Percentiles rank a stretch among this genome's conserved stretches.
Conservation (phyloP, 2,797 vertebrate species). For the Malacoraja senta region DNA sequence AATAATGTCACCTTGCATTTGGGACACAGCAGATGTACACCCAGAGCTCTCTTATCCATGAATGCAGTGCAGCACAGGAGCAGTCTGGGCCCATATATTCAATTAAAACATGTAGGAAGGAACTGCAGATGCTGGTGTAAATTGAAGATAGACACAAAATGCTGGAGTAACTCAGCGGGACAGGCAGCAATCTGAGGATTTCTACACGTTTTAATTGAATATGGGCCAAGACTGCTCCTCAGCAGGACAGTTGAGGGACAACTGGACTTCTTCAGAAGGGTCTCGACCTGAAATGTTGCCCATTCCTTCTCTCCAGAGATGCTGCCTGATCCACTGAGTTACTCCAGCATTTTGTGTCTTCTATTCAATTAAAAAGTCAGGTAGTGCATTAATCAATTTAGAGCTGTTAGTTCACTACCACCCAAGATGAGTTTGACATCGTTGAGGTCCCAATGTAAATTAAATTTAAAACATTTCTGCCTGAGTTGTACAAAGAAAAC, state of each 20-base stretch:
- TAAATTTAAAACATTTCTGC: conserved; percentile 6
- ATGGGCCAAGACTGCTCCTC: too few relatives aligned
- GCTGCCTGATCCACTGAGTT: too few relatives aligned
- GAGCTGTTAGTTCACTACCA: background rate
- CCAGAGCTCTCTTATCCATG: background rate
- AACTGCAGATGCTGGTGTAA: too few relatives aligned
- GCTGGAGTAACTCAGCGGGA: too few relatives aligned
- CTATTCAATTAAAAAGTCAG: background rate
- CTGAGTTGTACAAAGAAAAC: background rate
- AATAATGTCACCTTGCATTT: background rate
- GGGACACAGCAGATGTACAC: background rate
- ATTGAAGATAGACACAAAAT: too few relatives aligned
- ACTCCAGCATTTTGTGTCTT: too few relatives aligned
- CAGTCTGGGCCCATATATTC: background rate
- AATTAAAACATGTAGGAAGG: background rate
- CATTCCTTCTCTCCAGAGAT: too few relatives aligned
- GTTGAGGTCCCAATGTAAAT: conserved; percentile 8
- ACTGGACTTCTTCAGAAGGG: too few relatives aligned
- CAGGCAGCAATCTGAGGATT: too few relatives aligned
- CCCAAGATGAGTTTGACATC: background rate
- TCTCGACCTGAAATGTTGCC: too few relatives aligned
- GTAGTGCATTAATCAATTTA: background rate
- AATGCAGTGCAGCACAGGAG: background rate
- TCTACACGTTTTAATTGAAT: too few relatives aligned
- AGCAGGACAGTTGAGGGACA: too few relatives aligned